These are phyloP conservation scores for Petrocephalus schoutedeni DNA, from an alignment of 2,797 vertebrate species.

Conservation along the genomic window DNA sequence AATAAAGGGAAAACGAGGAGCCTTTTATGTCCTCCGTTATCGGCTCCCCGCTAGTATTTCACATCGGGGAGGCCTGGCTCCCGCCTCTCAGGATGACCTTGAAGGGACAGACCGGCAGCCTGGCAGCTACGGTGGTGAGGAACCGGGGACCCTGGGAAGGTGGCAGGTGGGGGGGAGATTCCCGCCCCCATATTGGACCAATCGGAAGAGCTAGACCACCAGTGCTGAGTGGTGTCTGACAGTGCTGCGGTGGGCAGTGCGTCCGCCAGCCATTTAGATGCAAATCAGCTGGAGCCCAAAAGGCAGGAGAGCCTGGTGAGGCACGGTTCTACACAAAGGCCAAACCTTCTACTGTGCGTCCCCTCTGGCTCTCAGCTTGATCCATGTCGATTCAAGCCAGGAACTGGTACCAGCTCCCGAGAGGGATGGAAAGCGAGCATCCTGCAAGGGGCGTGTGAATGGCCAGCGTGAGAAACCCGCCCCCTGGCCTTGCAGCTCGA, in stretches of 20 bases:
- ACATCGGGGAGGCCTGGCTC: neutral
- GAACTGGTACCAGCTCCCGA: neutral
- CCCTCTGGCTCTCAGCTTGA: neutral
- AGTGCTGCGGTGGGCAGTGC: neutral
- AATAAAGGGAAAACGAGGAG: constrained; percentile 7
- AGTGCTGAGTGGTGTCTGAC: constrained; percentile 37
- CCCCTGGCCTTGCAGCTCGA: neutral
- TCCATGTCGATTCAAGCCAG: neutral
- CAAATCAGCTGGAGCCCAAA: constrained; percentile 39
- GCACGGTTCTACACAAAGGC: neutral
- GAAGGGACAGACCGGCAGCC: constrained; percentile 39
- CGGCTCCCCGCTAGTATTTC: constrained; percentile 33
- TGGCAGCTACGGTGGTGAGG: constrained; percentile 21
- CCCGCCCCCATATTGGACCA: constrained; percentile 26
- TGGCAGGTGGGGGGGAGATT: constrained; percentile 29
- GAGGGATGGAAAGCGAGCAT: neutral
- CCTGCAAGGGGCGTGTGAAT: neutral
- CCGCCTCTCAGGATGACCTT: constrained; percentile 36
- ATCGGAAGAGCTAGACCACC: neutral
- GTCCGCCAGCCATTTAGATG: constrained; percentile 19
- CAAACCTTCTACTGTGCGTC: neutral
- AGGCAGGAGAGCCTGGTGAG: constrained; percentile 28
- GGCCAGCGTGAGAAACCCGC: neutral
- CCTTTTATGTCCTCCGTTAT: constrained; percentile 37
- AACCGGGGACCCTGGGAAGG: constrained; percentile 11